Conservation (phyloP, 2,888 invertebrate species). For the Drosophila infuscata region DNA sequence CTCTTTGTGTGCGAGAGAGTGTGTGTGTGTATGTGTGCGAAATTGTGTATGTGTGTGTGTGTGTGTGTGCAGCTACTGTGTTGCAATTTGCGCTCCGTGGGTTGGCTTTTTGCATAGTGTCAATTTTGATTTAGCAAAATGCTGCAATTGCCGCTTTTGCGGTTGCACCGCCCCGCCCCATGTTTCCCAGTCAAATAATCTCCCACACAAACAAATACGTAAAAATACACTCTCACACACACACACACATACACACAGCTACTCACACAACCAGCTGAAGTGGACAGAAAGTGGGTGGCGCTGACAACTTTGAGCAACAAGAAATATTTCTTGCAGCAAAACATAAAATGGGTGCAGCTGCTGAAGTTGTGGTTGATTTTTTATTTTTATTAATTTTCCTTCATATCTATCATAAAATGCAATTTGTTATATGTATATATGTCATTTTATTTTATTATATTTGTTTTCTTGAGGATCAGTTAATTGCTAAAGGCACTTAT, state of each 20-base stretch:
- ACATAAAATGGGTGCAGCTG: slow-evolving; percentile 72
- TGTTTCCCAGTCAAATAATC: slow-evolving; percentile 13
- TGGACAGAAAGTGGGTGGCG: slow-evolving; percentile 75
- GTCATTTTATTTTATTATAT: slow-evolving; percentile 17
- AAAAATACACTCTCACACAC: slow-evolving; percentile 16
- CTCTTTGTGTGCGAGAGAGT: slow-evolving; percentile 13
- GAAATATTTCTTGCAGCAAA: slow-evolving; percentile 57
- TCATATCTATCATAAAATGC: slow-evolving; percentile 45
- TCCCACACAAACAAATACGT: slow-evolving; percentile 37
- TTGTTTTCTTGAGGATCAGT: background rate
- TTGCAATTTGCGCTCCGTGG: slow-evolving; percentile 69
- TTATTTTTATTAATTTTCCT: slow-evolving; percentile 23
- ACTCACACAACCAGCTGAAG: slow-evolving; percentile 14
- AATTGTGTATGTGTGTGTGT: background rate
- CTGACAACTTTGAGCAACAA: slow-evolving; percentile 65
- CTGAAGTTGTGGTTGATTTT: slow-evolving; percentile 4
- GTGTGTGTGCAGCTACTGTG: slow-evolving; percentile 60
- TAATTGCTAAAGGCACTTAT: background rate
- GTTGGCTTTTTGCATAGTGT: slow-evolving; percentile 77
- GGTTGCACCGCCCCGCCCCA: slow-evolving; percentile 5
- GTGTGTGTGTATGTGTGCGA: slow-evolving; percentile 18
- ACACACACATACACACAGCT: slow-evolving; percentile 21
- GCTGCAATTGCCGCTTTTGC: slow-evolving; percentile 55
- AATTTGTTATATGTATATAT: slow-evolving; percentile 40
- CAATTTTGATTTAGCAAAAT: slow-evolving; percentile 78